A percentile compares a stretch with the other conserved stretches of the same genome.
These are phyloP conservation scores for Matsumurasca onukii DNA, from an alignment of 1,140 invertebrate species.

Conservation along the genomic window DNA sequence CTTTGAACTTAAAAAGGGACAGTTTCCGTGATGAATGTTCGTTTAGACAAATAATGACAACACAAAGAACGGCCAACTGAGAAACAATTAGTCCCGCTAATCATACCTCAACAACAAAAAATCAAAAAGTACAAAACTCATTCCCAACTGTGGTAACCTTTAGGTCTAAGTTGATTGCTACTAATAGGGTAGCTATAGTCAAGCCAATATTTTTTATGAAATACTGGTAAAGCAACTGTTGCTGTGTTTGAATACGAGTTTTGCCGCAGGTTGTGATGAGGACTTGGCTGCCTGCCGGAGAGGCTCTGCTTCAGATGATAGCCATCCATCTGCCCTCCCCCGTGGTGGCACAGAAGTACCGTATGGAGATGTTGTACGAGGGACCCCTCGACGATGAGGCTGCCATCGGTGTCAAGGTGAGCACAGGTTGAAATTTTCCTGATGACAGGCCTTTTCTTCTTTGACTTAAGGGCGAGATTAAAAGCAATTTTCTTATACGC, in stretches of 20 bases:
- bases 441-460: too few relatives aligned
- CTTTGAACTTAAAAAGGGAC: neutral
- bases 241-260: too few relatives aligned
- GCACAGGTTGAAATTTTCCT: conserved; percentile 31
- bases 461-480: too few relatives aligned
- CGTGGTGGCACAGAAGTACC: conserved; percentile 97
- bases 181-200: too few relatives aligned
- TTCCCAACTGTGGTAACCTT: too few relatives aligned
- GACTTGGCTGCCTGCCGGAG: conserved; percentile 98
- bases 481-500: too few relatives aligned
- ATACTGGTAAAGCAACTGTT: neutral
- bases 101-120: too few relatives aligned
- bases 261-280: conserved; percentile 91
- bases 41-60: neutral
- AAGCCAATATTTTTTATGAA: too few relatives aligned
- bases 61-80: conserved; percentile 13
- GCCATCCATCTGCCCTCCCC: conserved; percentile 99
- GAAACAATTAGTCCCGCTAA: too few relatives aligned
- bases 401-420: conserved; percentile 81
- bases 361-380: conserved; percentile 99
- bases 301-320: conserved; percentile 99
- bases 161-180: too few relatives aligned
- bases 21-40: conserved; percentile 16
- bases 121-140: too few relatives aligned
- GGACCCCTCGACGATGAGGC: conserved; percentile 97